A percentile compares a stretch with the other conserved stretches of the same genome.
phyloP scores from a whole-genome alignment of 2,797 vertebrate species.

The Mergus octosetaceus region DNA sequence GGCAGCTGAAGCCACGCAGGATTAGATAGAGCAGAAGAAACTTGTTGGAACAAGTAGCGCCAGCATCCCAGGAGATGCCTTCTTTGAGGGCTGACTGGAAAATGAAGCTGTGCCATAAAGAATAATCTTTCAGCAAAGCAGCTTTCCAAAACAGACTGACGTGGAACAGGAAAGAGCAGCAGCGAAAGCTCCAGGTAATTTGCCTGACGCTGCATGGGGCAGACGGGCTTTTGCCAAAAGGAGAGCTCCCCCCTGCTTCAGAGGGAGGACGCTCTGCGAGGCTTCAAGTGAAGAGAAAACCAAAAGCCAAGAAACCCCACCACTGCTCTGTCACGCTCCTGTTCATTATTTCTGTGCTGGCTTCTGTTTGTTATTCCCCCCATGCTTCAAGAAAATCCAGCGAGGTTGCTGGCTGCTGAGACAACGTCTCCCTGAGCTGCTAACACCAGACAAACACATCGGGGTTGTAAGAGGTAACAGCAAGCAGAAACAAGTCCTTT shows the following conservation, averaged over 20 bases:
- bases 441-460: not conserved
- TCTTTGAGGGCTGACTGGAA: not conserved
- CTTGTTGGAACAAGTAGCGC: slow-evolving; percentile 11
- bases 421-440: not conserved
- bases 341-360: not conserved
- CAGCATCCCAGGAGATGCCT: not conserved
- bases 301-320: not conserved
- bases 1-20: not conserved
- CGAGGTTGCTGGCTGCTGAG: not conserved
- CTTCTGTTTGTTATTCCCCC: not conserved
- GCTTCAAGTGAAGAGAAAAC: not conserved
- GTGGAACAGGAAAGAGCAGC: not conserved
- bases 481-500: not conserved
- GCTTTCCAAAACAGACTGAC: slow-evolving; percentile 2
- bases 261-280: not conserved
- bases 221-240: not conserved
- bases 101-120: not conserved
- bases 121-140: not conserved
- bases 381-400: not conserved
- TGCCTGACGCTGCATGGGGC: not conserved
- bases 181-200: not conserved
- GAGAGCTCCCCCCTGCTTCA: not conserved
- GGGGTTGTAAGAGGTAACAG: not conserved
- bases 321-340: not conserved
- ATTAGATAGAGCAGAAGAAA: slow-evolving; percentile 7